phyloP scores from a whole-genome alignment of 2,113 vertebrate species.

The Hipposideros armiger region DNA sequence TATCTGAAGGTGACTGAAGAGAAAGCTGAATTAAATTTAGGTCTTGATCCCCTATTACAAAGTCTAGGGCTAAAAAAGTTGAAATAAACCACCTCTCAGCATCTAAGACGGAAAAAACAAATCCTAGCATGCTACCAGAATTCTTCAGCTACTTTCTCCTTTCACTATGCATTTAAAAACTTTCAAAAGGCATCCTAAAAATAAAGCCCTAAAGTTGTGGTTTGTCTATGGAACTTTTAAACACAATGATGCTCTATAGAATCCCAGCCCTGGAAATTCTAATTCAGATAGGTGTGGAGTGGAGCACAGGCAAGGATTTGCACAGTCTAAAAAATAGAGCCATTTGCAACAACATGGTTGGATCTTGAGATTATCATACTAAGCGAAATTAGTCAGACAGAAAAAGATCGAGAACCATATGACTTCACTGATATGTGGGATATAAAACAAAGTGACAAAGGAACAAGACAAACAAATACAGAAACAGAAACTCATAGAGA shows the following conservation, averaged over 20 bases:
- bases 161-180: not conserved
- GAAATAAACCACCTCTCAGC: not conserved
- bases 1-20: constrained; percentile 26
- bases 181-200: constrained; percentile 30
- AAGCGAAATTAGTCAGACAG: no score
- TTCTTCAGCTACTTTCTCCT: not conserved
- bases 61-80: not conserved
- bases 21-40: not conserved
- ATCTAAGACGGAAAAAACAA: not conserved
- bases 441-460: no score
- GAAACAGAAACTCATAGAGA: no score
- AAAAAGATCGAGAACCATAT: no score
- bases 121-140: not conserved
- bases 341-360: no score
- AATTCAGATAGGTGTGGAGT: not conserved
- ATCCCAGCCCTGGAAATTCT: not conserved
- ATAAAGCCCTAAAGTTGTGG: not conserved
- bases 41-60: not conserved
- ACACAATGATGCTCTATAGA: not conserved
- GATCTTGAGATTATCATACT: no score
- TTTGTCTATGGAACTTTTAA: not conserved
- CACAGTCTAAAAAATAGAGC: not conserved
- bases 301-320: not conserved
- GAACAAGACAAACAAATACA: no score
- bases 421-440: no score